Conservation (phyloP, 2,888 invertebrate species). For the Epinotia demarniana region DNA sequence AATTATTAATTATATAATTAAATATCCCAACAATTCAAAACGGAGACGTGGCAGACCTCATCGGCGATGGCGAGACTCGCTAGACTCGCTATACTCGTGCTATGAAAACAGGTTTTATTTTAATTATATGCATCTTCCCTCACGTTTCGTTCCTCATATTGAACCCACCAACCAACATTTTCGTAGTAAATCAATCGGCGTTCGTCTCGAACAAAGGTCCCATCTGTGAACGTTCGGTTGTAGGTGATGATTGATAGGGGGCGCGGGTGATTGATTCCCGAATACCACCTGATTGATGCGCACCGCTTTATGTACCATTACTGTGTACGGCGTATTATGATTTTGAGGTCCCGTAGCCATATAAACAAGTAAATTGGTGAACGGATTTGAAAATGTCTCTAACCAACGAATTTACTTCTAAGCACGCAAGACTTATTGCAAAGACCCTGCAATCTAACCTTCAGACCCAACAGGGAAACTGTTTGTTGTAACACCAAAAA, state of each 20-base stretch:
- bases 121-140: not conserved
- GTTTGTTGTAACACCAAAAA: too few relatives aligned
- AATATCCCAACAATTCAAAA: too few relatives aligned
- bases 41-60: too few relatives aligned
- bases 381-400: not conserved
- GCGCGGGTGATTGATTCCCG: conserved; percentile 61
- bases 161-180: conserved; percentile 1
- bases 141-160: not conserved
- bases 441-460: too few relatives aligned
- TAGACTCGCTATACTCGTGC: too few relatives aligned
- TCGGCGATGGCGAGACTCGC: too few relatives aligned
- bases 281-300: conserved; percentile 60
- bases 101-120: too few relatives aligned
- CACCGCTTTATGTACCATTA: conserved; percentile 46
- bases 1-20: not conserved
- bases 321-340: conserved; percentile 6
- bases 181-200: conserved; percentile 33
- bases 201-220: conserved; percentile 26
- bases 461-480: too few relatives aligned
- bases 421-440: not conserved
- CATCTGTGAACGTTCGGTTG: conserved; percentile 27
- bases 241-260: conserved; percentile 63
- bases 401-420: not conserved
- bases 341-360: not conserved
- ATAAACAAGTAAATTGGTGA: not conserved